These are phyloP conservation scores for Leontopithecus rosalia DNA, from an alignment of 2,797 vertebrate genomes.

Conservation along the genomic window DNA sequence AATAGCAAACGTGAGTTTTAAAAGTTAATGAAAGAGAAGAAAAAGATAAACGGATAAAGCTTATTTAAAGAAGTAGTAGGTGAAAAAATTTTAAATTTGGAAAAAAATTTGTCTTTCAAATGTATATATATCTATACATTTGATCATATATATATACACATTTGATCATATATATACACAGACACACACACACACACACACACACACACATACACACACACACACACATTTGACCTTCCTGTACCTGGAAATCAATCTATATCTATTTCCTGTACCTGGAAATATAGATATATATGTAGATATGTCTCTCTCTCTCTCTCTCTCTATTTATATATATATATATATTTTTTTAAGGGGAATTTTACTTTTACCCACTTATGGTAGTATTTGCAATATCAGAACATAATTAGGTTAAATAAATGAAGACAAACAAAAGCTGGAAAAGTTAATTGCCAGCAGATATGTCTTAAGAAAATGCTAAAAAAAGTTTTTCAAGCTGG, in stretches of 20 bases:
- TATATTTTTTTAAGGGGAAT: no score
- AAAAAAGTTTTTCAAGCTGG: not conserved
- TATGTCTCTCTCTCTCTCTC: no score
- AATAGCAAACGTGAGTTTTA: not conserved
- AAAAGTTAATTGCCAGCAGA: not conserved
- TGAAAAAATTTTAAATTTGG: not conserved
- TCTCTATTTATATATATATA: no score
- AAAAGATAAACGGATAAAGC: not conserved
- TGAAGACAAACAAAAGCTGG: not conserved
- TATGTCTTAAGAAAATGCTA: not conserved
- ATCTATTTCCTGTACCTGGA: not conserved
- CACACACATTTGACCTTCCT: not conserved
- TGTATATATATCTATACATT: no score
- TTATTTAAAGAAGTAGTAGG: not conserved
- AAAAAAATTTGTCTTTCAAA: not conserved
- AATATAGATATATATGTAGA: not conserved
- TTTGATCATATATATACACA: no score
- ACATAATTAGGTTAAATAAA: no score
- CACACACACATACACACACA: no score
- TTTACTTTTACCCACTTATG: no score
- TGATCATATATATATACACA: no score
- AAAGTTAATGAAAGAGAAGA: not conserved
- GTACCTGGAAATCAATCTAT: not conserved
- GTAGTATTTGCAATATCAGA: no score
- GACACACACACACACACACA: no score